A percentile compares a stretch with the other conserved stretches of the same genome.
Evolutionary conservation across 2,888 invertebrate species (phyloP).

Genomic region (Sphinx pinastri): DNA sequence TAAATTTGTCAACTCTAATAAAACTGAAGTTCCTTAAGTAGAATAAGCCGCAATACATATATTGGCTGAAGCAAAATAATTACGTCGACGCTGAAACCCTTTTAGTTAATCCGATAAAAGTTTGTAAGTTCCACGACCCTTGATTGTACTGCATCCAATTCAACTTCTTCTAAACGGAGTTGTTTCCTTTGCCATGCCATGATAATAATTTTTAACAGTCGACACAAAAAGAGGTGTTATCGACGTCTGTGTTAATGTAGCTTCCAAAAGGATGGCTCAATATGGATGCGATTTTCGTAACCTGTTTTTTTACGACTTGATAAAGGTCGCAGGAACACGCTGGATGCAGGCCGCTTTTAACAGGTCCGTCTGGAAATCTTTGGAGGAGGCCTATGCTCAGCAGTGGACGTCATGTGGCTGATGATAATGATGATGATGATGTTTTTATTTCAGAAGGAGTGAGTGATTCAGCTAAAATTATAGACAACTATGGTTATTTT

Average conservation of each 20-base stretch:
- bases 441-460: no score
- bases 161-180: constrained; percentile 3
- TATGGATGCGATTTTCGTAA: background rate
- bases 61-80: constrained; percentile 55
- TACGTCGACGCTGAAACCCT: constrained; percentile 48
- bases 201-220: background rate
- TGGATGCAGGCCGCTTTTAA: no score
- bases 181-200: background rate
- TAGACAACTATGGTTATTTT: no score
- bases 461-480: no score
- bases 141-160: constrained; percentile 8
- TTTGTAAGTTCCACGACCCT: constrained; percentile 44
- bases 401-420: no score
- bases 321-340: no score
- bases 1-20: constrained; percentile 15
- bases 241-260: background rate
- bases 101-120: constrained; percentile 63
- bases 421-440: no score
- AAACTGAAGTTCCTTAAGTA: constrained; percentile 4
- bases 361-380: no score
- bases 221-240: background rate
- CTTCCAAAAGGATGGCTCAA: no score
- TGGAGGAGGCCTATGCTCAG: no score
- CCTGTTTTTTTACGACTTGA: no score
- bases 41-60: constrained; percentile 41